phyloP scores from a whole-genome alignment of 2,113 vertebrate species.

The Centropus unirufus region DNA sequence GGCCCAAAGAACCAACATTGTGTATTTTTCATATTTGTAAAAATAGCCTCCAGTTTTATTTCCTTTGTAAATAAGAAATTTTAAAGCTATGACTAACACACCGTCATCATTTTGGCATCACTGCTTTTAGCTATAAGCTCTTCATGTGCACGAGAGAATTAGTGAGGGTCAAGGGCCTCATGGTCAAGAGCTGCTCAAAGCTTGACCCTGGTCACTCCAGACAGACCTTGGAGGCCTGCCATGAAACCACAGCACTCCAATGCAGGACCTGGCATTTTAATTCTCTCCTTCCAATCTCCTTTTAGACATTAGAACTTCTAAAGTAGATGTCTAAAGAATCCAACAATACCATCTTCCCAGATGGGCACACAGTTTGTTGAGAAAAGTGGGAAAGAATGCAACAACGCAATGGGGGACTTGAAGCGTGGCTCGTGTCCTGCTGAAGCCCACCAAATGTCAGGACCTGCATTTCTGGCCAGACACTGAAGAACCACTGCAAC shows the following conservation, averaged over 20 bases:
- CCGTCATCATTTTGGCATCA: not conserved
- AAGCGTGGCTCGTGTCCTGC: not conserved
- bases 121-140: not conserved
- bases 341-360: not conserved
- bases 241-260: not conserved
- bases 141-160: not conserved
- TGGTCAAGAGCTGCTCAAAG: not conserved
- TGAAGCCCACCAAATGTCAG: not conserved
- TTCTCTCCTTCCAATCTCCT: not conserved
- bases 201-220: not conserved
- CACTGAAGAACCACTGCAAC: not conserved
- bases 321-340: not conserved
- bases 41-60: not conserved
- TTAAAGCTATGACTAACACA: not conserved
- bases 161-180: fast-evolving
- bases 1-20: not conserved
- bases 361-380: not conserved
- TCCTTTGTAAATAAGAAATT: not conserved
- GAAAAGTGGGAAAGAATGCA: not conserved
- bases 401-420: not conserved
- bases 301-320: not conserved
- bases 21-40: fast-evolving
- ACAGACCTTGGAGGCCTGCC: not conserved
- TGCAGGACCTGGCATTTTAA: not conserved
- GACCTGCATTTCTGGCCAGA: not conserved